These are phyloP conservation scores for Emydura subglobosa DNA, from an alignment of 2,113 vertebrate species.

Conservation along the genomic window DNA sequence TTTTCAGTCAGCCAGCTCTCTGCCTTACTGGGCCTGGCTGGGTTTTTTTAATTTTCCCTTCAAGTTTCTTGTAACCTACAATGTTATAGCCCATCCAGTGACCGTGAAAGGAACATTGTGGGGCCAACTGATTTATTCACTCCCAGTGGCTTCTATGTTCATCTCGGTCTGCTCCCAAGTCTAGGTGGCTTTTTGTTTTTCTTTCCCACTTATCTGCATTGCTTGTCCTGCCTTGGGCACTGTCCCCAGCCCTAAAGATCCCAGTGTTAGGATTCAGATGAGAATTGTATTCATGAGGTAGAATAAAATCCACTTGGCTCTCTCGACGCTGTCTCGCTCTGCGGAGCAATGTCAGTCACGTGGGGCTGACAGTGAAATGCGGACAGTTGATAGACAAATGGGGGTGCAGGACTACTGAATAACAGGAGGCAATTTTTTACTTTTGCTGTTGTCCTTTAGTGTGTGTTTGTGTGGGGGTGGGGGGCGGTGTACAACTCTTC, in stretches of 20 bases:
- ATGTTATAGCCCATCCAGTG: not conserved
- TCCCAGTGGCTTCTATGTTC: not conserved
- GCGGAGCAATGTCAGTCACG: not conserved
- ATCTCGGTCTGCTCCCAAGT: not conserved
- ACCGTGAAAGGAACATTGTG: not conserved
- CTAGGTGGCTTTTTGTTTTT: not conserved
- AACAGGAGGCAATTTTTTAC: not conserved
- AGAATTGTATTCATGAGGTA: fast-evolving
- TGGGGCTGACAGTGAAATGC: not conserved
- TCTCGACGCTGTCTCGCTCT: not conserved
- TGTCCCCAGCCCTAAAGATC: not conserved
- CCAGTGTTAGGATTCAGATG: not conserved
- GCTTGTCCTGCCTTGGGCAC: not conserved
- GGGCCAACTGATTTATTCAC: not conserved
- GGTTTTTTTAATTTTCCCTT: not conserved
- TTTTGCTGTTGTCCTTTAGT: conserved; percentile 10
- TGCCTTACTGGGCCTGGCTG: conserved; percentile 42
- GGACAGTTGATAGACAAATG: not conserved
- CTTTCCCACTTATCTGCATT: not conserved
- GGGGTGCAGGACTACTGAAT: not conserved
- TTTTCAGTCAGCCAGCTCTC: conserved; percentile 3
- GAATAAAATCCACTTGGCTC: not conserved
- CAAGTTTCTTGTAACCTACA: not conserved
- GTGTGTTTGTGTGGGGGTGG: not conserved
- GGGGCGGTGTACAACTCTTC: not conserved